Base-by-base conservation (phyloP, 2,888 invertebrate genomes). In the Sipha maydis region DNA sequence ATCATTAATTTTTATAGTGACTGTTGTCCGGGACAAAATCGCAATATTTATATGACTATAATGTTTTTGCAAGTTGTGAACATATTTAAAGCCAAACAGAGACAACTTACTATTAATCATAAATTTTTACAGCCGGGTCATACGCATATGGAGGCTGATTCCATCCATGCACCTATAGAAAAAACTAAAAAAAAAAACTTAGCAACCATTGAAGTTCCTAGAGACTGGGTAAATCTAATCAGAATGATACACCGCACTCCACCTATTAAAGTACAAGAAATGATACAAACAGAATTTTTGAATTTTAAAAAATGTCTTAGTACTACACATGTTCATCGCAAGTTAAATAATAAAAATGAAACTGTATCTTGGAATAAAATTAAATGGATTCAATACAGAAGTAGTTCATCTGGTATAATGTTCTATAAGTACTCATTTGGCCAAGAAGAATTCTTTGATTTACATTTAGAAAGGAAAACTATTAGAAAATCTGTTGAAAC, bases 1-100 rank as follows among this genome's bases (percentile, higher is more conserved):
- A 71, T 77, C 54, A 28, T 61, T 38, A 86, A 86, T 67, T 69
- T 78, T 25, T 86, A 69, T 61, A 86, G 86, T 86, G 79, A 86
- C 69, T 79, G 67, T 69, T 78, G 61, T 78, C 67, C 79, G 4
- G 77, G 77, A 34, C 78, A 86, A 78, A 86, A 86, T 28, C 67
- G 79, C 31, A 86, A 86, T 78, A 79, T 78, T 25, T 86, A 69
- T 17, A 71, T 86, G 25, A 14, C 86, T 17, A 31, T 86, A 28
- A 86, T 79, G 71, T 48, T 86, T 1, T 78, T 79, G 67, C 19
- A 86, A 71, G 77, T 78, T 14, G 17, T 79, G 17, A 86, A 86
- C 19, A 80, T 67, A 80, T 80, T 21, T 80, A 25, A 80, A 1
- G 8, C 67, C 17, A 80, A 38, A 80, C 11, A 11, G 34, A 80